Conservation (phyloP, 2,888 invertebrate species). For the Callyntrura sp. region DNA sequence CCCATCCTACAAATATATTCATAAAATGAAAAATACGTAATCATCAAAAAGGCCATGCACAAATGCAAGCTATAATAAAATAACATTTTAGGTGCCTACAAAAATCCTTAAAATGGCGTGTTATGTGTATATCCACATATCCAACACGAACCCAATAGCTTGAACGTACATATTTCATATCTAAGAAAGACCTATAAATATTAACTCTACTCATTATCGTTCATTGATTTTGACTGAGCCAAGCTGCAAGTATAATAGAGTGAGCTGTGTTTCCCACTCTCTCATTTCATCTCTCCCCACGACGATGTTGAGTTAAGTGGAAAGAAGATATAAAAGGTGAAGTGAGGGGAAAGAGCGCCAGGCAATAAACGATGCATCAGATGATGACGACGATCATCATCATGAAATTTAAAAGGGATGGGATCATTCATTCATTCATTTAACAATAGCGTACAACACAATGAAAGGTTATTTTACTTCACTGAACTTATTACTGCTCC, state of each 20-base stretch:
- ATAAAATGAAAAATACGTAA: too few species aligned
- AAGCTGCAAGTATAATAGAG: not conserved
- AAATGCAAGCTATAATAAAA: too few species aligned
- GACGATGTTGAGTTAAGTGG: constrained; percentile 10
- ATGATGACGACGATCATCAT: constrained; percentile 2
- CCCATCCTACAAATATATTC: too few species aligned
- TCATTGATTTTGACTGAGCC: constrained; percentile 5
- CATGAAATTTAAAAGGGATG: constrained; percentile 47
- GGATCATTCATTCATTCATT: constrained; percentile 46
- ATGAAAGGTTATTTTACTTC: constrained; percentile 41
- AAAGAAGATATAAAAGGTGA: constrained; percentile 39
- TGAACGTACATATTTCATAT: too few species aligned
- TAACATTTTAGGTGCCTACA: too few species aligned
- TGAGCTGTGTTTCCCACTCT: not conserved
- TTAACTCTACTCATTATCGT: too few species aligned
- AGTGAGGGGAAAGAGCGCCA: constrained; percentile 29
- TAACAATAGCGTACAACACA: constrained; percentile 21
- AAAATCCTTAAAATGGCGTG: too few species aligned
- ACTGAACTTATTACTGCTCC: constrained; percentile 26
- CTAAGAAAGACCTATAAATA: too few species aligned
- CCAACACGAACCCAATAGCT: too few species aligned
- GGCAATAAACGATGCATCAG: constrained; percentile 40
- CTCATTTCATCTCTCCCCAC: not conserved
- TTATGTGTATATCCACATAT: too few species aligned
- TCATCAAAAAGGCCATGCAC: too few species aligned